These are phyloP conservation scores for Lissonota sp. DNA, from an alignment of 2,888 invertebrate genomes.

Conservation along the genomic window DNA sequence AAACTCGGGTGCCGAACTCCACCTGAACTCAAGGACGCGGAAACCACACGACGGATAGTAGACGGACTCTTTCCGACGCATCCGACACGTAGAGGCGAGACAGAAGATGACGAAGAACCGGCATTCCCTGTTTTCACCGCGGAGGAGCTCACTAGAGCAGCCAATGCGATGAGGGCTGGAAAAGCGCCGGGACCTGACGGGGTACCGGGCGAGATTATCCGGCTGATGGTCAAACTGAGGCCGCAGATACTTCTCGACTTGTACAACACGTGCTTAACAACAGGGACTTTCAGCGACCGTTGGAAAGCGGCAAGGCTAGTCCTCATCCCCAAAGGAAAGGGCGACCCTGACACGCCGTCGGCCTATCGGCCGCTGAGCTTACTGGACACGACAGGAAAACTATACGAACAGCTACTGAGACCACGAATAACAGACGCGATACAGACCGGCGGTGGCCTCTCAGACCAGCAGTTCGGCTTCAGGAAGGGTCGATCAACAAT, in stretches of 20 bases:
- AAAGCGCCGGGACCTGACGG: constrained; percentile 38
- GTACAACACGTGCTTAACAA: too few species aligned
- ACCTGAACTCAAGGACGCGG: constrained; percentile 19
- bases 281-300: too few species aligned
- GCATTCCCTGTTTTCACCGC: constrained; percentile 12
- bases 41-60: constrained; percentile 22
- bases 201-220: constrained; percentile 42
- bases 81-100: constrained; percentile 11
- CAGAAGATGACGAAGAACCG: constrained; percentile 10
- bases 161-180: not conserved
- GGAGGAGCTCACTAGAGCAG: constrained; percentile 34
- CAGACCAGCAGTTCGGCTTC: too few species aligned
- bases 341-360: too few species aligned
- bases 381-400: too few species aligned
- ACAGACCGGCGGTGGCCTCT: too few species aligned
- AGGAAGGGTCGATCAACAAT: too few species aligned
- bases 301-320: too few species aligned
- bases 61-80: constrained; percentile 51
- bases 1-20: constrained; percentile 6
- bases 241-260: constrained; percentile 11
- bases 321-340: too few species aligned
- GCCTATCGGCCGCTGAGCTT: too few species aligned
- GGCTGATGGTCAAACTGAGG: constrained; percentile 38
- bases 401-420: too few species aligned
- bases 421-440: too few species aligned